phyloP scores from a whole-genome alignment of 2,888 invertebrate genomes.

The Dynastes grantii region DNA sequence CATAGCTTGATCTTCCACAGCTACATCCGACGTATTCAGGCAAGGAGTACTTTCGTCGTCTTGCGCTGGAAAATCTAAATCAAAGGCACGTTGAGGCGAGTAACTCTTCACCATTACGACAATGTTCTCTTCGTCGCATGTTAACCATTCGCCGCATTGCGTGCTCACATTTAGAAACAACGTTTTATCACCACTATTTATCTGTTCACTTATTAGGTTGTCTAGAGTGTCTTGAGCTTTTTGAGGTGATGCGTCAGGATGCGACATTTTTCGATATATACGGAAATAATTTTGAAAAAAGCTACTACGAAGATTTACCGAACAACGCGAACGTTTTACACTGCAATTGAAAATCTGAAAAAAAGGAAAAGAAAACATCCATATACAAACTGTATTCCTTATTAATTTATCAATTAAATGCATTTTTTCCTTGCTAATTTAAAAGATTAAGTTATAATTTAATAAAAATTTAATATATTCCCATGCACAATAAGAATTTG shows the following conservation, averaged over 20 bases:
- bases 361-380: no score
- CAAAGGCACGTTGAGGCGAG: constrained; percentile 56
- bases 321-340: no score
- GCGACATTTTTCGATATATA: no score
- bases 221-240: neutral
- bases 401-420: no score
- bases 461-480: no score
- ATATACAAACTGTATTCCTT: no score
- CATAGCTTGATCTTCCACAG: neutral
- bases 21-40: neutral
- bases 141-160: constrained; percentile 60
- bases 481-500: no score
- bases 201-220: neutral
- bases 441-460: no score
- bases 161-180: neutral
- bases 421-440: no score
- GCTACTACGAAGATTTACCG: no score
- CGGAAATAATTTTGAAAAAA: no score
- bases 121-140: constrained; percentile 61
- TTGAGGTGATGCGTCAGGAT: neutral
- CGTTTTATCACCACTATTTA: neutral
- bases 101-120: constrained; percentile 58
- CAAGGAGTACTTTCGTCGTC: neutral
- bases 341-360: no score
- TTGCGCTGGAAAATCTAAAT: constrained; percentile 32